phyloP scores from a whole-genome alignment of 2,113 vertebrate species.

The Gorsachius goisagi region DNA sequence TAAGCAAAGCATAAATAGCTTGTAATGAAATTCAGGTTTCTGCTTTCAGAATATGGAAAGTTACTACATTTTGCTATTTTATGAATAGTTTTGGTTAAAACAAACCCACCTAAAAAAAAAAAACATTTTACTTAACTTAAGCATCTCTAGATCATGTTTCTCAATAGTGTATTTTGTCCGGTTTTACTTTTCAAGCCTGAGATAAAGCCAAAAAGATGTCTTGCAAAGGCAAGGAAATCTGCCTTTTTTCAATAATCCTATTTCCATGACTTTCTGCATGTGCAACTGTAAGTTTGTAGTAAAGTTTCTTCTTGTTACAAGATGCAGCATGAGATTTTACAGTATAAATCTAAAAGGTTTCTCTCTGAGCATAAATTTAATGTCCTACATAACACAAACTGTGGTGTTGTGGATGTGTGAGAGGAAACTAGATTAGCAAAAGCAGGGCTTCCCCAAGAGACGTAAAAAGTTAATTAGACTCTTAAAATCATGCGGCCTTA shows the following conservation, averaged over 20 bases:
- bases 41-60: neutral
- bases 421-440: neutral
- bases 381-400: neutral
- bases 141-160: neutral
- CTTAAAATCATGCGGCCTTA: neutral
- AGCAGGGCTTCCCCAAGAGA: neutral
- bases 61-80: neutral
- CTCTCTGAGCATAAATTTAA: neutral
- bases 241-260: neutral
- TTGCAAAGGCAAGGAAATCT: neutral
- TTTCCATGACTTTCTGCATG: neutral
- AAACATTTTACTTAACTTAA: neutral
- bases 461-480: neutral
- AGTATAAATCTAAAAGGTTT: neutral
- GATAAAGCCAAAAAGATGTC: neutral
- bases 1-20: accelerated
- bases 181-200: neutral
- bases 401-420: neutral
- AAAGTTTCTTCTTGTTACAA: neutral
- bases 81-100: neutral
- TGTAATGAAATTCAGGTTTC: neutral
- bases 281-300: neutral
- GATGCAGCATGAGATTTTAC: neutral
- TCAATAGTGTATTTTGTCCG: neutral
- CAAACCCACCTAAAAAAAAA: neutral